These are phyloP conservation scores for Lates calcarifer DNA, from an alignment of 2,113 vertebrate genomes.

Conservation along the genomic window DNA sequence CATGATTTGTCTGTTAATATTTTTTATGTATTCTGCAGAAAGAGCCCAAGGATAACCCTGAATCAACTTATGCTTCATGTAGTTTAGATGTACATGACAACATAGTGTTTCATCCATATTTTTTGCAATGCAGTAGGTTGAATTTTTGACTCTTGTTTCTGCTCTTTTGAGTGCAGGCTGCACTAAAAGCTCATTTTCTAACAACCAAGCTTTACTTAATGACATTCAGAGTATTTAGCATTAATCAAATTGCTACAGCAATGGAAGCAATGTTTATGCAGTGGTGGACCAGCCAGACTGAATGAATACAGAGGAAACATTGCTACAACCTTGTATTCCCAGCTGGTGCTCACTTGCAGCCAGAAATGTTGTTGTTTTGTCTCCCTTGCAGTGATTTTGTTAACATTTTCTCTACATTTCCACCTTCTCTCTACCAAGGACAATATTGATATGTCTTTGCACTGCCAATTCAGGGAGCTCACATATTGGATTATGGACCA, in stretches of 20 bases:
- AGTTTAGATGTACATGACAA: not conserved
- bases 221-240: not conserved
- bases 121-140: not conserved
- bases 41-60: conserved; percentile 16
- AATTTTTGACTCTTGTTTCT: not conserved
- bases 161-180: not conserved
- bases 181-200: conserved; percentile 15
- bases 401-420: conserved; percentile 46
- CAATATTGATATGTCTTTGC: conserved; percentile 70
- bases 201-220: conserved; percentile 21
- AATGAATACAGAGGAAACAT: conserved; percentile 36
- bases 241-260: conserved; percentile 12
- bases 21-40: conserved; percentile 36
- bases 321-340: conserved; percentile 43
- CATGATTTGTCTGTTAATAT: conserved; percentile 46
- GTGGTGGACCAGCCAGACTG: conserved; percentile 22
- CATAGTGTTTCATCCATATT: not conserved
- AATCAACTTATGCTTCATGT: not conserved
- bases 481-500: conserved; percentile 71
- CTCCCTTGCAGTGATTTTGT: conserved; percentile 39
- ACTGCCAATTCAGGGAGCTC: conserved; percentile 56
- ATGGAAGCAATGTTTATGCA: conserved; percentile 6
- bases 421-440: conserved; percentile 66
- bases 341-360: conserved; percentile 40
- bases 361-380: conserved; percentile 25